Evolutionary conservation across 2,888 invertebrate genomes (phyloP).

Genomic region (Papilio protenor): DNA sequence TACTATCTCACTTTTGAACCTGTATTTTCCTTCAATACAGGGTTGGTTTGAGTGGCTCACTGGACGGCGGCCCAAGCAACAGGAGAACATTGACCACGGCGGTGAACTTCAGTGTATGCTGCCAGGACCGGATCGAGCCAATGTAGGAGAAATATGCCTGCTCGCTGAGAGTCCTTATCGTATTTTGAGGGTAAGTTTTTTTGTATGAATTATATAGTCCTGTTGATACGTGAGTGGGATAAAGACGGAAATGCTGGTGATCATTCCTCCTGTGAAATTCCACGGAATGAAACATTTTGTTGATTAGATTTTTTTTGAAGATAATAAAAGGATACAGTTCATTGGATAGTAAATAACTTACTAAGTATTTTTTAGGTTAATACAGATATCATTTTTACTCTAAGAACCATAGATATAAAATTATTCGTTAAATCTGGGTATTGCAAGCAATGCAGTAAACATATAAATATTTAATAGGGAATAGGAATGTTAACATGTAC

Average conservation of each 20-base stretch:
- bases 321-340: too few relatives aligned
- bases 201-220: not conserved
- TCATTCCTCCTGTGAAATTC: too few relatives aligned
- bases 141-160: constrained; percentile 86
- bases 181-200: constrained; percentile 86
- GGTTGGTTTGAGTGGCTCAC: constrained; percentile 73
- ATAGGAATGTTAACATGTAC: not conserved
- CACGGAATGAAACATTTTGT: too few relatives aligned
- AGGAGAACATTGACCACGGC: constrained; percentile 63
- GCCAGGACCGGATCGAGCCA: constrained; percentile 63
- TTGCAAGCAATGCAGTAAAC: not conserved
- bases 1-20: not conserved
- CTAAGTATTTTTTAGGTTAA: too few relatives aligned
- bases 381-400: too few relatives aligned
- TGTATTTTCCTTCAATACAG: constrained; percentile 59
- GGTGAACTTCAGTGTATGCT: constrained; percentile 85
- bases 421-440: not conserved
- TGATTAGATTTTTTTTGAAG: too few relatives aligned
- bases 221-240: not conserved
- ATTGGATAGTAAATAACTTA: too few relatives aligned
- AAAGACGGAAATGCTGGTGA: too few relatives aligned
- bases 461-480: not conserved
- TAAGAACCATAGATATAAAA: too few relatives aligned
- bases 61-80: constrained; percentile 59
- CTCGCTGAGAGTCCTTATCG: constrained; percentile 90